Base-by-base conservation (phyloP, 2,113 vertebrate species). In the Lamprotornis superbus region DNA sequence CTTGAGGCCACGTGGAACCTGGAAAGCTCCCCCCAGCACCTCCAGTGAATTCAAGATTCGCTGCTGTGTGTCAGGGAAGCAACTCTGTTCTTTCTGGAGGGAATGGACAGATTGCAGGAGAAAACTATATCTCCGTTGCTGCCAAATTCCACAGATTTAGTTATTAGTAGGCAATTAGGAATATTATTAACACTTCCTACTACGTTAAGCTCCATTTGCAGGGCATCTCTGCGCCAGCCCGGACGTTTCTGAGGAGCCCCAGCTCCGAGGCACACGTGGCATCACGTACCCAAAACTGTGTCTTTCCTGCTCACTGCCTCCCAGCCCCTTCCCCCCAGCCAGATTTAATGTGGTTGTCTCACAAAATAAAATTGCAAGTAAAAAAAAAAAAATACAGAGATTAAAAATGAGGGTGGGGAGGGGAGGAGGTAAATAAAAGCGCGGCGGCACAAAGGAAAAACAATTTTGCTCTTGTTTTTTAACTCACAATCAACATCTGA, bases 131-230 rank as follows among this genome's bases (percentile, higher is more conserved):
- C 65, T 82, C 73, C 46, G 30, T 0, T 65, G 79, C 86, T 95
- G 83, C 93, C 94, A 97, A 93, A 93, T 82, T 87, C 95, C 89
- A 79, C 89, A 95, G 79, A 93, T 93, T 91, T 89, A 55, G 77
- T 97, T 95, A 96, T 95, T 96, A 95, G 93, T 39, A 93, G 91
- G 86, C 87, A 97, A 96, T 96, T 95, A 96, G 87, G 92, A 95
- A 67, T 63, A 84, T 95, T 95, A 94, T 94, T 92, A 95, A 90
- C 92, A 78, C 77, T 94, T 90, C 92, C 95, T 88, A 94, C 89
- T 65, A 95, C 4, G 53, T 55, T 80, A 46, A 83, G 79, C 93
- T 93, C 74, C 49, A 28, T 82, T 91, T 78, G 74, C 90, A 78
- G 57, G 8, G 19, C 74, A 40, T 44, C 83, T 50, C 90, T 28